Evolutionary conservation across 2,113 vertebrate genomes (phyloP).

Genomic region (Anarhynchus alexandrinus): DNA sequence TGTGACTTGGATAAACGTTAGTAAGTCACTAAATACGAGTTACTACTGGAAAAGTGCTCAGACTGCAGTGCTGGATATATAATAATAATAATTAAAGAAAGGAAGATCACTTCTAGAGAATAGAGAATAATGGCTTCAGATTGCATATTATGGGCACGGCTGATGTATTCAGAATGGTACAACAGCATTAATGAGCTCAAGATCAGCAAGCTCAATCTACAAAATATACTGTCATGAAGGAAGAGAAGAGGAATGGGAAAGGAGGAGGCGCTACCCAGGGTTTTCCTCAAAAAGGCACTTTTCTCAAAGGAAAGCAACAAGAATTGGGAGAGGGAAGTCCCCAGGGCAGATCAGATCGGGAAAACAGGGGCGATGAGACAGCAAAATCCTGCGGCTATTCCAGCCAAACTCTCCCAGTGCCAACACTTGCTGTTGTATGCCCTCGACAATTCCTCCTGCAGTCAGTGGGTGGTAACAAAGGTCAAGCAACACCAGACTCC

Average conservation of each 20-base stretch:
- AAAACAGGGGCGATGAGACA: background rate
- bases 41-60: background rate
- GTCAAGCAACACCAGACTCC: background rate
- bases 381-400: background rate
- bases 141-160: background rate
- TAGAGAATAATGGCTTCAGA: background rate
- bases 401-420: background rate
- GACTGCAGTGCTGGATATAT: background rate
- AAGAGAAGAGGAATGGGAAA: background rate
- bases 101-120: background rate
- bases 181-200: background rate
- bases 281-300: background rate
- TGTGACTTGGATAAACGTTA: conserved; percentile 31
- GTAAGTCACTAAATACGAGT: background rate
- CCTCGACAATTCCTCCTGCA: background rate
- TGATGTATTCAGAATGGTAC: background rate
- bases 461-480: background rate
- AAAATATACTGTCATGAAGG: background rate
- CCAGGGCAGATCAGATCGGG: background rate
- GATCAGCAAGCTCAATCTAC: background rate
- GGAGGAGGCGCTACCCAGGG: background rate
- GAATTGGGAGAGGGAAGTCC: background rate
- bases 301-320: background rate
- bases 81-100: background rate
- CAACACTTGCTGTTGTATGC: accelerated